Percentiles rank a stretch among this genome's conserved stretches.
Evolutionary conservation across 2,888 invertebrate species (phyloP).

Genomic region (Mythimna ferrago): DNA sequence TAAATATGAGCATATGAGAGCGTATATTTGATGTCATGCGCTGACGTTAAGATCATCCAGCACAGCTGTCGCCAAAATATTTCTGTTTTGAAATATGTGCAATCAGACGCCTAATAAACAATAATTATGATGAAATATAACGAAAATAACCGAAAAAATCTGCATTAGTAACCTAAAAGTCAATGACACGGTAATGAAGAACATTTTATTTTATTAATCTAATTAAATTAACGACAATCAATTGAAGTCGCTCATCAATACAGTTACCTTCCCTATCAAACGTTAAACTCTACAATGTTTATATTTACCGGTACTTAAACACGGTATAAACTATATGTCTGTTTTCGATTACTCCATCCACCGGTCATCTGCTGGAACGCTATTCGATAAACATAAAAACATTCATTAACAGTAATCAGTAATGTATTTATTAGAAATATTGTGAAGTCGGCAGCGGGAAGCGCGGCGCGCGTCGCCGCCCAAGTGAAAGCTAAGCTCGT

Average conservation of each 20-base stretch:
- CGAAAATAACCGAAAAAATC: conserved; percentile 26
- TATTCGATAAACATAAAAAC: conserved; percentile 57
- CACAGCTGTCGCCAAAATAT: conserved; percentile 27
- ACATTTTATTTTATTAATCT: conserved; percentile 7
- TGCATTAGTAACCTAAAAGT: conserved; percentile 16
- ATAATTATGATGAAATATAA: conserved; percentile 38
- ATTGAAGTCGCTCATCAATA: conserved; percentile 28
- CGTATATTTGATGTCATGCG: background rate
- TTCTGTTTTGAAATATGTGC: conserved; percentile 45
- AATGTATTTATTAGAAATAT: conserved; percentile 37
- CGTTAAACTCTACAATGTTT: conserved; percentile 51
- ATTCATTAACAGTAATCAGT: conserved; percentile 47
- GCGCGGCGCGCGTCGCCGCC: conserved; percentile 73
- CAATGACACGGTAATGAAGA: conserved; percentile 18
- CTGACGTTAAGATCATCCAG: conserved; percentile 3
- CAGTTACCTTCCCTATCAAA: conserved; percentile 38
- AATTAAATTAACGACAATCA: conserved; percentile 36
- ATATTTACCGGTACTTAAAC: conserved; percentile 39
- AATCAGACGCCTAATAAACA: conserved; percentile 43
- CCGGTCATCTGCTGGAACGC: conserved; percentile 35
- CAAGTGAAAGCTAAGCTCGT: conserved; percentile 89
- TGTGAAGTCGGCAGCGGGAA: conserved; percentile 41
- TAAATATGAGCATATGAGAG: background rate
- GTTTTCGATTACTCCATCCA: conserved; percentile 50
- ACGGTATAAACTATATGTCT: conserved; percentile 32